Evolutionary conservation across 2,888 invertebrate genomes (phyloP), one percentile per base, ranked within the genome.

Genomic region (Napeogenes inachia): DNA sequence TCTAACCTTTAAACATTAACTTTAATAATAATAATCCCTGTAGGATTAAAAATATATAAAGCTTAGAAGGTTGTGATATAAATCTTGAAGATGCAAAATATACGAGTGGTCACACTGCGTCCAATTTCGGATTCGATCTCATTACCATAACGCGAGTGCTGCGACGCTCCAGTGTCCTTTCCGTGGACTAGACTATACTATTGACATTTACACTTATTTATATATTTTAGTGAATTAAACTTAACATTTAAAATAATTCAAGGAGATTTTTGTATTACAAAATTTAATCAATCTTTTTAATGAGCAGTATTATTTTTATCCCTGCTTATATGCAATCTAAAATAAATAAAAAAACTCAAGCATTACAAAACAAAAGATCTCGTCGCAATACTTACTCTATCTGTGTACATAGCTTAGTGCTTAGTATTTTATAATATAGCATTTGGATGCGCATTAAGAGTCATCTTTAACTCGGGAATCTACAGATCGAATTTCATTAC

Each of bases 401-500:
- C 50, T n/a, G n/a, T n/a, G n/a, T n/a, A n/a, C n/a, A 30, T 30
- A 50, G 5, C 30, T 50, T 50, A 30, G 30, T 50, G 50, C 50
- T 30, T 21, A 71, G 78, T 82, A 85, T 82, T 82, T 82, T 83
- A 83, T 83, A 76, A 85, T 65, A 70, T 85, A 56, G 56, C n/a
- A 87, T 87, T 86, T 83, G 85, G 85, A 84, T 84, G 83, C 80
- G 79, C 85, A 83, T 84, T 87, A 87, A 84, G 82, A 81, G 83
- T 84, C 86, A 83, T 87, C 86, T 84, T 82, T 79, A 82, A 80
- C 75, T 78, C 70, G 74, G 78, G 82, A 82, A 82, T 82, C 82
- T 80, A 74, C 78, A 81, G 84, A 84, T 85, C 84, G 84, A 76
- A 76, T 80, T 81, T 78, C 84, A 87, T 87, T 87, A 86, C 82